Base-by-base conservation (phyloP, 2,113 vertebrate genomes). In the Bubalus kerabau region DNA sequence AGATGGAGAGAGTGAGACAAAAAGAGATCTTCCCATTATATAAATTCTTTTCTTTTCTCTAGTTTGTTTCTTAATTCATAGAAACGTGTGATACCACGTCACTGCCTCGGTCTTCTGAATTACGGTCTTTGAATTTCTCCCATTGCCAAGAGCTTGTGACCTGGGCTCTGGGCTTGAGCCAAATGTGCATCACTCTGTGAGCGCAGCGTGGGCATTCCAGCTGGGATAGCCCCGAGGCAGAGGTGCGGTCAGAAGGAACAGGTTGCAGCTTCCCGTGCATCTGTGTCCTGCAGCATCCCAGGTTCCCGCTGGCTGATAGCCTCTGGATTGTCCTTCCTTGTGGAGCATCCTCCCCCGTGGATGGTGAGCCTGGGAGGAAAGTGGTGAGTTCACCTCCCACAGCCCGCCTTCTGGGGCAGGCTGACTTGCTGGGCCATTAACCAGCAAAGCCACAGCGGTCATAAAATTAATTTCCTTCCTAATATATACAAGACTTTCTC, bases 401-500 rank as follows among this genome's bases (percentile, higher is more conserved):
- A 3, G 81, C 97, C 92, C 0, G 40, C 90, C 93, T 94, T 62
- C 93, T 71, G 95, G 88, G 97, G 82, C 96, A 23, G 12, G 90
- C 93, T 4, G 48, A 40, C 96, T 95, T 56, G 67, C 97, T 94
- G 97, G 97, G 98, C 98, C 9, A 91, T 99, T 98, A 98, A 96
- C 98, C 5, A 76, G 96, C 97, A 90, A 98, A 98, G 96, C 95
- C 98, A 82, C 98, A 96, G 97, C 90, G 1, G 98, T 98, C 99
- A 99, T 99, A 99, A 99, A 99, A 99, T 99, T 99, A 99, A 99
- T 99, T 99, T 99, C 99, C 99, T 98, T 98, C 98, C 98, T 99
- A 99, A 99, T 98, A 99, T 99, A 99, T 99, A 99, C 99, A 99
- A 99, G 98, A 99, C 98, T 99, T 99, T 99, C 99, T 99, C 98